These are phyloP conservation scores for Phortica variegata DNA, from an alignment of 1,140 invertebrate species.

Conservation along the genomic window DNA sequence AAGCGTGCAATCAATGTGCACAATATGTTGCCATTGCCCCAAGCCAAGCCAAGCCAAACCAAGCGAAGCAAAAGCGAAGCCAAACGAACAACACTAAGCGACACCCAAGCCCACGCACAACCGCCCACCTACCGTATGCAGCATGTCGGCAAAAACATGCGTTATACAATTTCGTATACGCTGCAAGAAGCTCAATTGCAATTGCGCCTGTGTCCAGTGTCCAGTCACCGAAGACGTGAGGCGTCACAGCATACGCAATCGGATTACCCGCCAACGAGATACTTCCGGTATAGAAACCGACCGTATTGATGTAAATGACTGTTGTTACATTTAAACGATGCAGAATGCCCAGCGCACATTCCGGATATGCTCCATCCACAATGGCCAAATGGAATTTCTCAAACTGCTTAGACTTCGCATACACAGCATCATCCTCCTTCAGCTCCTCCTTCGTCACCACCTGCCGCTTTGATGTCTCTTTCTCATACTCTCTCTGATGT, in stretches of 20 bases:
- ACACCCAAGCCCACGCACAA: not conserved
- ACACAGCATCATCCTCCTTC: conserved; percentile 62
- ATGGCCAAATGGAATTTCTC: conserved; percentile 66
- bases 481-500: no score
- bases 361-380: conserved; percentile 73
- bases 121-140: conserved; percentile 15
- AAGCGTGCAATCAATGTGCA: no score
- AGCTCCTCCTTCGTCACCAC: not conserved
- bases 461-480: not conserved
- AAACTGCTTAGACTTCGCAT: conserved; percentile 56
- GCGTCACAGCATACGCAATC: conserved; percentile 69
- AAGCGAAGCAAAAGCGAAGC: no score
- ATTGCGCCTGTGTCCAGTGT: conserved; percentile 70
- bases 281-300: conserved; percentile 72
- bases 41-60: no score
- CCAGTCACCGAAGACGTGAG: conserved; percentile 66
- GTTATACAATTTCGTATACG: conserved; percentile 64
- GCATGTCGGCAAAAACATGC: conserved; percentile 46
- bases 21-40: no score
- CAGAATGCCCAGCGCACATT: conserved; percentile 70
- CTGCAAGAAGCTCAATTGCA: conserved; percentile 67
- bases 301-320: conserved; percentile 70
- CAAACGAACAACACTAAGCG: no score
- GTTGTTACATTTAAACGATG: conserved; percentile 71
- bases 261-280: conserved; percentile 70